Base-by-base conservation (phyloP, 2,888 invertebrate genomes). In the Epinotia ramella region DNA sequence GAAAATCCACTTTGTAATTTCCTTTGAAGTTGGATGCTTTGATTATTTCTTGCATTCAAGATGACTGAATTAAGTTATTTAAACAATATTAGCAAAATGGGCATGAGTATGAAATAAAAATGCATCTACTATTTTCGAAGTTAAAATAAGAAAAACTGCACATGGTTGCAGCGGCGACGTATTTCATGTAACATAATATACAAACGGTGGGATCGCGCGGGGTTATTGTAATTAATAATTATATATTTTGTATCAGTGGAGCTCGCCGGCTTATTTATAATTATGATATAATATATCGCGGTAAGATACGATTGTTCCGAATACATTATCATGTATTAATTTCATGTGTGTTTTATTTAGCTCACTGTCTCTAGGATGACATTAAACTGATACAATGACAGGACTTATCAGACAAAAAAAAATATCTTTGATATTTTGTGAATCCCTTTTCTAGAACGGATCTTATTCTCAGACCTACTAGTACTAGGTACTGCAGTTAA, bases 231-330 rank as follows among this genome's bases (percentile, higher is more conserved):
- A 79, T 80, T 83, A 87, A 87, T 88, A 84, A 86, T 87, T 88
- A 88, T 88, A 88, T 91, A 92, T 92, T 92, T 91, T 93, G 91
- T 93, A 93, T 89, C 87, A 87, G 90, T 91, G 88, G 90, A 86
- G 84, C 89, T 90, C 89, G 88, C 85, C 88, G 85, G 88, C 90
- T 91, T 89, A 91, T 90, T 92, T 92, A 91, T 91, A 90, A 88
- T 89, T 53, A 53, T 66, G 33, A 28, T 28, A 60, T 60, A 16
- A 53, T 53, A 79, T 87, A 88, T 88, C 82, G 88, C 87, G 86
- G 84, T 90, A 91, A 90, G 89, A 88, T 86, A 88, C 84, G 81
- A 88, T 89, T 88, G 89, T 91, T 93, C 87, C 87, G 91, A 93
- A 93, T 93, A 92, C 90, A 93, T 88, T 89, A 90, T 90, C 89